Evolutionary conservation across 2,888 invertebrate species (phyloP), one percentile per base, ranked within the genome.

Genomic region (Campoletis raptor): DNA sequence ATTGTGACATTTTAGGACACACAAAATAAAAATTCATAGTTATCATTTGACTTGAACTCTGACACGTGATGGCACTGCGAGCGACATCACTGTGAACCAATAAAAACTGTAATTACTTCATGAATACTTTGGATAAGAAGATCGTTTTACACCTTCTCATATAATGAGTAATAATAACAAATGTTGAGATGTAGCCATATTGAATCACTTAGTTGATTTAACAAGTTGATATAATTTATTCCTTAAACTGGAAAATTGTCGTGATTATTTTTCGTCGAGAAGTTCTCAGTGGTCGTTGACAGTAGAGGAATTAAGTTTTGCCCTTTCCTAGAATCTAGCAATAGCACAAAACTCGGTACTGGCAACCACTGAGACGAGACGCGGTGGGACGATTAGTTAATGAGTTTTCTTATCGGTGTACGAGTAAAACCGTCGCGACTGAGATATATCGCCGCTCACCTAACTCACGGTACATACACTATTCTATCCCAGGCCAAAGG

Each of bases 341-440:
- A 88, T 85, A 84, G 83, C 85, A 84, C 78, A 85, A 88, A 80
- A 85, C 81, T 70, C 70, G 86, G 67, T 76, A 83, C 74, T 70
- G 81, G 82, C 54, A 77, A 64, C 73, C 85, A 79, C 74, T 83
- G 83, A 77, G 84, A 87, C 82, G 85, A 88, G 74, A 85, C 86
- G 61, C 83, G 70, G 83, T 57, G 79, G 66, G 78, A 73, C 76
- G 88, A 87, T 88, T 88, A 88, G 87, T 86, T 86, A 88, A 87
- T 87, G 87, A 85, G 87, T 85, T 85, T 83, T 87, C 87, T 87
- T 85, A 87, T 82, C 82, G 74, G 82, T 52, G 54, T 67, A 73
- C 21, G 74, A 74, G 74, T 73, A 81, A 61, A 81, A 81, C 81
- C 54, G 69, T 72, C 85, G 74, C 67, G 69, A 69, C 66, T 18